Percentiles rank a stretch among this genome's conserved stretches.
These are phyloP conservation scores for Lichenostomus cassidix DNA, from an alignment of 2,113 vertebrate species.

Conservation along the genomic window DNA sequence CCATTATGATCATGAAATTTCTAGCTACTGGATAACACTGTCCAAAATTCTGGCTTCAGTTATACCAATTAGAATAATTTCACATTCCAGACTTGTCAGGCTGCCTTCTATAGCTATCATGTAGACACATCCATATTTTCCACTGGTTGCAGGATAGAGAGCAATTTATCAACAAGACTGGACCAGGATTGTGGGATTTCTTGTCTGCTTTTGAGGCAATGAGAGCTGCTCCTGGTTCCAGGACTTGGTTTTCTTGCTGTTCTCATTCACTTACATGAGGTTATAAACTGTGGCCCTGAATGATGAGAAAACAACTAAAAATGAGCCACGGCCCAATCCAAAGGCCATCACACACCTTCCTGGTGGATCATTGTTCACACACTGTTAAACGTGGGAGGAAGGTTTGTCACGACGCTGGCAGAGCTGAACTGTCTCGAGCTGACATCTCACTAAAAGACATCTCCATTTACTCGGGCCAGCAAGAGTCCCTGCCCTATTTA, in stretches of 20 bases:
- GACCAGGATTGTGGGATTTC: not conserved
- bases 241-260: not conserved
- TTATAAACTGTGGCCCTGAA: not conserved
- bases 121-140: not conserved
- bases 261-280: not conserved
- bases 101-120: not conserved
- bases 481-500: slow-evolving; percentile 58
- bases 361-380: not conserved
- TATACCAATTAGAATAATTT: not conserved
- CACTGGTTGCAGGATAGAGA: not conserved
- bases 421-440: slow-evolving; percentile 36
- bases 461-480: slow-evolving; percentile 43
- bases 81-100: not conserved
- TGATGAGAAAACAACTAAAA: not conserved
- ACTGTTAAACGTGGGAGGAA: not conserved
- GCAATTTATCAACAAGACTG: not conserved
- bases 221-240: not conserved
- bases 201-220: not conserved
- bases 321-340: not conserved
- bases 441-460: slow-evolving; percentile 58
- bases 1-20: not conserved
- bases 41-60: not conserved
- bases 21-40: not conserved
- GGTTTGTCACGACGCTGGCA: slow-evolving; percentile 1
- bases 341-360: not conserved